Evolutionary conservation across 2,888 invertebrate genomes (phyloP), one percentile per base, ranked within the genome.

Genomic region (Chydorus sphaericus): DNA sequence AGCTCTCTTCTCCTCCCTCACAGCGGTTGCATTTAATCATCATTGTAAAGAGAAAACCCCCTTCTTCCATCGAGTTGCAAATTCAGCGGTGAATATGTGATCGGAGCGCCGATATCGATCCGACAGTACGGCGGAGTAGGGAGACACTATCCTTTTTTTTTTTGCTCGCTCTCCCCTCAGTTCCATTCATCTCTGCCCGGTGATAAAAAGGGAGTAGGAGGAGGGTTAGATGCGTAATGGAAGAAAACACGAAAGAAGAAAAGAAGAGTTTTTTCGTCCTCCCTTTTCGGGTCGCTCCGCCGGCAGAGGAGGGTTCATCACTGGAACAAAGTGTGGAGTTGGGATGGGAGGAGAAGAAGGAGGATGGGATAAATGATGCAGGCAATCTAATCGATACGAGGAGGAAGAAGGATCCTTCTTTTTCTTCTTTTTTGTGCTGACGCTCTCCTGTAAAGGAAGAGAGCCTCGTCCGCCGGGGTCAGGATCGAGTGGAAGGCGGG

Each of bases 101-200:
- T n/a, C n/a, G n/a, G n/a, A n/a, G n/a, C n/a, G n/a, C n/a, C n/a
- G n/a, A n/a, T n/a, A n/a, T n/a, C n/a, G n/a, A n/a, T n/a, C n/a
- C n/a, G n/a, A n/a, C n/a, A n/a, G n/a, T n/a, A 33, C 33, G 8
- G 33, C 33, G 14, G 14, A 33, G 33, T 33, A 8, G 33, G 33
- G 33, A 33, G 33, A 33, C 8, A 33, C 8, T 33, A 10, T 33
- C 33, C 33, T 33, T 33, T 14, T 33, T 33, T 8, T 14, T n/a
- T n/a, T n/a, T 8, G 14, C 14, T 33, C 33, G 8, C 39, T 20
- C 16, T 16, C n/a, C 31, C 6, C n/a, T 28, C 18, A 14, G 30
- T n/a, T 16, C 31, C 51, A 51, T 51, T 51, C 51, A 31, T 51
- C 51, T 29, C 28, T 29, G 28, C 51, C 51, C 26, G 23, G 48